Evolutionary conservation across 1,140 invertebrate species (phyloP), one percentile per base, ranked within the genome.

Genomic region (Periplaneta americana): DNA sequence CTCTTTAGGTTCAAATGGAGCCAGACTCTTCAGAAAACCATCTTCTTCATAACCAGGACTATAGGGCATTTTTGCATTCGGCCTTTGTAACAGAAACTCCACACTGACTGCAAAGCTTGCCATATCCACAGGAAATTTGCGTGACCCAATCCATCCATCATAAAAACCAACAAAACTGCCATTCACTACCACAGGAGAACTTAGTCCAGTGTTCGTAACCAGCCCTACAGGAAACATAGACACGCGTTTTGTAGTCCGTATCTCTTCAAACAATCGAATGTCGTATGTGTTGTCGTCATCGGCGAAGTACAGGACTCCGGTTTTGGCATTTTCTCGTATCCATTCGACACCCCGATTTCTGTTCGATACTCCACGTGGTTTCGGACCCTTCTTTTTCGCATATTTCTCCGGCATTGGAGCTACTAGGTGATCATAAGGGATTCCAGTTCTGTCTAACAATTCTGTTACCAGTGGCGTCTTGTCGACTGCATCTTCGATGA

Each of bases 231-330:
- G 96, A 90, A 95, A 98, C 91, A 98, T 95, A 1, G 95, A 95
- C n/a, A 97, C 94, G 84, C 91, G 93, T 85, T 93, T 92, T 2
- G 96, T 97, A 78, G 91, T 91, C 28, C 96, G 91, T 89, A 98
- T 97, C 94, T 94, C n/a, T n/a, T n/a, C n/a, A n/a, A n/a, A n/a
- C n/a, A n/a, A n/a, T 99, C 99, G 88, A 99, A 98, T 88, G 99
- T 98, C 89, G 99, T 98, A n/a, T n/a, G n/a, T n/a, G n/a, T n/a
- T n/a, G n/a, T n/a, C n/a, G n/a, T n/a, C n/a, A n/a, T n/a, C n/a
- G 48, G 96, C 97, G 89, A 99, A 99, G 90, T 99, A 99, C 78
- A 99, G 91, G 28, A 98, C 93, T 10, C 96, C 97, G 82, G 91
- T 88, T 6, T 89, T 92, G 17, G 93, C 92, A 86, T 97, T 95